Evolutionary conservation across 1,140 invertebrate genomes (phyloP).

Genomic region (Lanistes nyassanus): DNA sequence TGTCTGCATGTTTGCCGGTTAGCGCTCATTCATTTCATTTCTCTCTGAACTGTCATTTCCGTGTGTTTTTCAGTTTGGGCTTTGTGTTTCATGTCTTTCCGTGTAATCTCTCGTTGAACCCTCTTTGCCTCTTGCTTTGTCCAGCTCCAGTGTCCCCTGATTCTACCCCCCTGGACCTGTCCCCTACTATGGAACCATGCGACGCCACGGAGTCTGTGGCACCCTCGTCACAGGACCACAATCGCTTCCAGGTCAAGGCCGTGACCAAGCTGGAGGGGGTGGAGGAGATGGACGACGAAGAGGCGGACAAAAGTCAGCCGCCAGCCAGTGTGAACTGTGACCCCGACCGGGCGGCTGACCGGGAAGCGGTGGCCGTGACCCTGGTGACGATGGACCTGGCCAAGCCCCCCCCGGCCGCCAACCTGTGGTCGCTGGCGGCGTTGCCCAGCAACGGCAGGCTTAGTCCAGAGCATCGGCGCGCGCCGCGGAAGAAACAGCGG

Average conservation of each 20-base stretch:
- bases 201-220: too few relatives aligned
- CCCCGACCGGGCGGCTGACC: conserved; percentile 17
- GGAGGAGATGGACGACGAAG: too few relatives aligned
- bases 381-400: conserved; percentile 18
- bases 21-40: neutral
- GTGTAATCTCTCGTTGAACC: neutral
- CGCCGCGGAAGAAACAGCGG: conserved; percentile 20
- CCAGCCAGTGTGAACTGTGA: neutral
- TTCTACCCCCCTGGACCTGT: conserved; percentile 19
- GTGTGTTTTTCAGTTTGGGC: neutral
- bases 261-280: too few relatives aligned
- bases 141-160: conserved; percentile 12
- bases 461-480: neutral
- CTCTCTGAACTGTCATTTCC: neutral
- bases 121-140: neutral
- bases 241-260: too few relatives aligned
- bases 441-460: neutral
- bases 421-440: neutral
- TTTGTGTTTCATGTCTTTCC: neutral
- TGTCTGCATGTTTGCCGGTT: neutral
- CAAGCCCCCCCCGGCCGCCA: neutral
- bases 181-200: conserved; percentile 8
- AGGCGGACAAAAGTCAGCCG: too few relatives aligned
- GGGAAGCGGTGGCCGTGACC: conserved; percentile 12
- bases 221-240: too few relatives aligned